Base-by-base conservation (phyloP, 2,113 vertebrate genomes). In the Heptranchias perlo region DNA sequence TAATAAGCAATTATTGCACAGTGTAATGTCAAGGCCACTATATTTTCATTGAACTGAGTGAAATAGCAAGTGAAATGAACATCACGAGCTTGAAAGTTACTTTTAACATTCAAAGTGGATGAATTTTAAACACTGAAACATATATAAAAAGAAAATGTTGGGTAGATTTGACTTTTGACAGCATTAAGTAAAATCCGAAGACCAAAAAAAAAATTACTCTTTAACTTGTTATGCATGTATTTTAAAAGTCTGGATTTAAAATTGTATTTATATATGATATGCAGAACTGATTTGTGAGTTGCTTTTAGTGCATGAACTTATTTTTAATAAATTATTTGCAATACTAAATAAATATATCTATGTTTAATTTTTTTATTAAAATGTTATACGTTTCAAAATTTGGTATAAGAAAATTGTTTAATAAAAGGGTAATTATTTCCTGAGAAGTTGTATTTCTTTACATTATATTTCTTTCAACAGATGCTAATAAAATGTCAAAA, bases 271-370 rank as follows among this genome's bases (percentile, higher is more conserved):
- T 76, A 25, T 73, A 73, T 25, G 2, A 67, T 95, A 95, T 31
- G 64, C 94, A 73, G 62, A 94, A 67, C 62, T 67, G 39, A 94
- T 67, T 94, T 94, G 62, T 67, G 64, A 94, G 64, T 69, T 95
- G 65, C 94, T 95, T 95, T 95, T 95, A 95, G 94, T 95, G 94
- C 94, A 95, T 95, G 94, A 95, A 69, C 64, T 39, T 94, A 47
- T 95, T 69, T 95, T 69, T 67, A 62, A 69, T 95, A 69, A 95
- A 52, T 95, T 67, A 73, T 95, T 95, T 95, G 94, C 64, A 69
- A 95, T 95, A 95, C 44, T 69, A 47, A 73, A 95, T n/a, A 95
- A 95, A 95, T 58, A 58, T 54, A 54, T 95, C 65, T 69, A 73
- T 47, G 44, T 95, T 95, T 69, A 69, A 52, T 95, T 95, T 95